Evolutionary conservation across 1,140 invertebrate species (phyloP), one percentile per base, ranked within the genome.

Genomic region (Dolichoris vasculosae): DNA sequence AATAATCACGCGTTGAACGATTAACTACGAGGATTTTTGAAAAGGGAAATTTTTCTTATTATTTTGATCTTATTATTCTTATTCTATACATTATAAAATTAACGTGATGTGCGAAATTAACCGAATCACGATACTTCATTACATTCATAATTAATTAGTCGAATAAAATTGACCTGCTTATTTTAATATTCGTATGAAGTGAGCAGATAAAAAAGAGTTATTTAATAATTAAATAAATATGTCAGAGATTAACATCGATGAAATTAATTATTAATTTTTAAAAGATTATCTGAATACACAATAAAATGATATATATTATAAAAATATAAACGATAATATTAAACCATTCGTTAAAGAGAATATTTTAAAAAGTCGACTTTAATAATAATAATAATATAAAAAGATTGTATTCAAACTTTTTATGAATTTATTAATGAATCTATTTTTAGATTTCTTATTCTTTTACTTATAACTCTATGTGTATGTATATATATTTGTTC

Each of bases 1-100:
- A 67, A 77, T 43, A 78, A 84, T 84, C 75, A 32, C 46, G 3
- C 9, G 13, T 7, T 35, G 15, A 55, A 46, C 26, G 9, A 71
- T 71, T 71, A 55, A 30, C 46, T 71, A 17, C 20, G n/a, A 11
- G 20, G 38, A 43, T 0, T 43, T 43, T 20, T n/a, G 2, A 1
- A 15, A 67, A 26, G 55, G 26, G 23, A 80, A 71, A 67, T 30
- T 46, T 71, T 82, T 63, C 71, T 71, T 55, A 35, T 51, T 63
- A 2, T 23, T 40, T 48, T 46, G 59, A 43, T 32, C 20, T 13
- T 67, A 15, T 46, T 67, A 43, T 32, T 46, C 11, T 38, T n/a
- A 67, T 67, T 67, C 59, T 11, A 67, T 46, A 17, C 26, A 59
- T 51, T 38, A 20, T 26, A 79, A n/a, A 1, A 43, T 43, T 43